A percentile compares a stretch with the other conserved stretches of the same genome.
Evolutionary conservation across 1,140 invertebrate species (phyloP).

Genomic region (Anastrepha obliqua): DNA sequence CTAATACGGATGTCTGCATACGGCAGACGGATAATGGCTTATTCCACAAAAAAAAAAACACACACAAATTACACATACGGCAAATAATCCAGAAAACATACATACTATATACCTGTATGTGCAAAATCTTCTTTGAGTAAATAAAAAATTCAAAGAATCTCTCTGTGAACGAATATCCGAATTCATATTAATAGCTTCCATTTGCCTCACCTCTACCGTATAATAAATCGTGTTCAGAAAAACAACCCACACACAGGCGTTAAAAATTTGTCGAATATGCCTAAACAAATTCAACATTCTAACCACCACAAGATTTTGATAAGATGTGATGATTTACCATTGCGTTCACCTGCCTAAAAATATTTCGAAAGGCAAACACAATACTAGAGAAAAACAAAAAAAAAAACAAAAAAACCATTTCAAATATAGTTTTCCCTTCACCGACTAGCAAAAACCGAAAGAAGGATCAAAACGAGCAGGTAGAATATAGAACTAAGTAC

Average conservation of each 20-base stretch:
- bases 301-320: slow-evolving; percentile 31
- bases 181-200: too few relatives aligned
- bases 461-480: slow-evolving; percentile 19
- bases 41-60: too few relatives aligned
- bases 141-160: too few relatives aligned
- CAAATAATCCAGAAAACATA: too few relatives aligned
- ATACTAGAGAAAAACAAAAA: neutral
- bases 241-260: slow-evolving; percentile 28
- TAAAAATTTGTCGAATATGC: slow-evolving; percentile 43
- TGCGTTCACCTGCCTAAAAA: neutral
- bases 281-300: slow-evolving; percentile 57
- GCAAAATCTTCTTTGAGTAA: too few relatives aligned
- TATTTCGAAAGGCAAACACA: slow-evolving; percentile 60
- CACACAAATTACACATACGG: too few relatives aligned
- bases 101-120: too few relatives aligned
- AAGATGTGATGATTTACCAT: slow-evolving; percentile 25
- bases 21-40: too few relatives aligned
- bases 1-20: too few relatives aligned
- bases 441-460: slow-evolving; percentile 60
- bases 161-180: too few relatives aligned
- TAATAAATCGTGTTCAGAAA: neutral
- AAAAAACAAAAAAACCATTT: neutral
- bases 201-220: neutral
- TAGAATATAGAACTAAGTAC: neutral
- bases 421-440: slow-evolving; percentile 13